These are phyloP conservation scores for Noctua fimbriata DNA, from an alignment of 2,888 invertebrate species.

Conservation along the genomic window DNA sequence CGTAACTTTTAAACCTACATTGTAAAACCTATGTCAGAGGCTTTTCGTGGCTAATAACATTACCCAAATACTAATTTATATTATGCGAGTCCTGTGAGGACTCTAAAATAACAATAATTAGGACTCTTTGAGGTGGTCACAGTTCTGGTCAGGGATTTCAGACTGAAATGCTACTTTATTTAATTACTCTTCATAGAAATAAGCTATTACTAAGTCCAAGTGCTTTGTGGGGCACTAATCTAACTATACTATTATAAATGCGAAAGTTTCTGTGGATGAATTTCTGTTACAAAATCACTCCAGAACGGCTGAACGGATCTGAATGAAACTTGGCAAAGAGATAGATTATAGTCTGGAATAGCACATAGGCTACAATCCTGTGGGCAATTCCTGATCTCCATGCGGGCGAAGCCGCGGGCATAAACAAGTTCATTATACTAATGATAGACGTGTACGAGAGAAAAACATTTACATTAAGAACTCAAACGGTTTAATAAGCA, in stretches of 20 bases:
- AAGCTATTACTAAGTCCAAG: not conserved
- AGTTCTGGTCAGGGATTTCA: slow-evolving; percentile 33
- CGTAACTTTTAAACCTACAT: slow-evolving; percentile 4
- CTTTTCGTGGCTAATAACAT: slow-evolving; percentile 39
- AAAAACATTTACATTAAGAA: too few relatives aligned
- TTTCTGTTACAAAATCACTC: not conserved
- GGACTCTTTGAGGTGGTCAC: slow-evolving; percentile 39
- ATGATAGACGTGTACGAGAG: too few relatives aligned
- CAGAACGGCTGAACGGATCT: not conserved
- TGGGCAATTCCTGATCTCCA: too few relatives aligned
- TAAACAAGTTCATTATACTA: too few relatives aligned
- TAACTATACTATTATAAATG: not conserved
- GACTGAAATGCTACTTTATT: slow-evolving; percentile 5
- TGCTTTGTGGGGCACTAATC: not conserved
- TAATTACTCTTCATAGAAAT: slow-evolving; percentile 29
- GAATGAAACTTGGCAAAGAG: not conserved
- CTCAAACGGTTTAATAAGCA: too few relatives aligned
- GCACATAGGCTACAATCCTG: not conserved
- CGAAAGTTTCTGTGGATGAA: not conserved
- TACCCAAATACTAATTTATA: slow-evolving; percentile 36
- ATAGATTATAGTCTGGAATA: not conserved
- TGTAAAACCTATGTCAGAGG: slow-evolving; percentile 15
- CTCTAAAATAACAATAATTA: slow-evolving; percentile 40
- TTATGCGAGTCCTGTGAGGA: slow-evolving; percentile 9
- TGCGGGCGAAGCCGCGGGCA: too few relatives aligned